Conservation (phyloP, 2,797 vertebrate species). For the Mormyrus proboscirostris region DNA sequence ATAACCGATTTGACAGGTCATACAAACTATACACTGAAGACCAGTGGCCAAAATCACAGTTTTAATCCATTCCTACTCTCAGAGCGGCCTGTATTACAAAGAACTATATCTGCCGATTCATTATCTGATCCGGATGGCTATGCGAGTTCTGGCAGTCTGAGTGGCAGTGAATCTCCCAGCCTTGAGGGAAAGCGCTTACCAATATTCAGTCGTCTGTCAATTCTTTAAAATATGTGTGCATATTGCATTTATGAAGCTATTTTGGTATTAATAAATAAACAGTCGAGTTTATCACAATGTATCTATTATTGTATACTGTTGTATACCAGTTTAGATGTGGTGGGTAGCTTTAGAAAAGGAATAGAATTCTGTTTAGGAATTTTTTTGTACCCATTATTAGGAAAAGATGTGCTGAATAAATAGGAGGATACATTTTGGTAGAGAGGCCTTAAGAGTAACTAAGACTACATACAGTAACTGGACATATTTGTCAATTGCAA, state of each 20-base stretch:
- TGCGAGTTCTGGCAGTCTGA: constrained; percentile 71
- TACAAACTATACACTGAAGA: constrained; percentile 26
- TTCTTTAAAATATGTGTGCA: constrained; percentile 64
- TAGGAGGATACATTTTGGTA: not conserved
- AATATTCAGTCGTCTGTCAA: constrained; percentile 78
- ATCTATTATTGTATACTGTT: constrained; percentile 61
- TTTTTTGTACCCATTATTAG: constrained; percentile 23
- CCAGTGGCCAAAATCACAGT: not conserved
- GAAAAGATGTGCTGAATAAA: not conserved
- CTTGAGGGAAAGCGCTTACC: constrained; percentile 69
- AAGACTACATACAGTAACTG: not conserved
- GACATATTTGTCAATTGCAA: not conserved
- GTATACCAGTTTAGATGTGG: constrained; percentile 58
- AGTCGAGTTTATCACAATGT: constrained; percentile 43
- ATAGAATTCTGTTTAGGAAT: constrained; percentile 47
- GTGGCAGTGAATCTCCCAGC: constrained; percentile 66
- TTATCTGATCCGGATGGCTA: constrained; percentile 71
- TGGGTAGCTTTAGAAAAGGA: constrained; percentile 39
- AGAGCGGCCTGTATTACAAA: constrained; percentile 48
- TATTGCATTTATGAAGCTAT: constrained; percentile 64
- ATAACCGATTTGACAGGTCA: constrained; percentile 45
- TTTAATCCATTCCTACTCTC: constrained; percentile 28
- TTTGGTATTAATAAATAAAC: constrained; percentile 56
- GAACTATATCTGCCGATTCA: constrained; percentile 71
- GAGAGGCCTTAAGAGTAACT: not conserved